Evolutionary conservation across 2,113 vertebrate species (phyloP).

Genomic region (Raja brachyura): DNA sequence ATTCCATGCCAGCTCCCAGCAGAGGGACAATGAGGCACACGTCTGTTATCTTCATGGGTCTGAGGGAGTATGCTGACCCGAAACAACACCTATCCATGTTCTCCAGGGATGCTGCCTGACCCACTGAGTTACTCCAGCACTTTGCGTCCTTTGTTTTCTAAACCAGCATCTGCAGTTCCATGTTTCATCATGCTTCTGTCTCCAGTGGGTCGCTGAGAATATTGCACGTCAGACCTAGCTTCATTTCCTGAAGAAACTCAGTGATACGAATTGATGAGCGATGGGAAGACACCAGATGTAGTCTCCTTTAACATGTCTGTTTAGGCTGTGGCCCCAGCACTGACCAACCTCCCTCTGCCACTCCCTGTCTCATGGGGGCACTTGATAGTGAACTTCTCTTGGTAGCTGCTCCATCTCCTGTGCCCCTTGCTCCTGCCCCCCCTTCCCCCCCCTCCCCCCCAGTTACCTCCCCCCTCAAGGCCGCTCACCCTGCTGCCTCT

Average conservation of each 20-base stretch:
- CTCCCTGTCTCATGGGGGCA: neutral
- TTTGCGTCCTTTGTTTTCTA: too few species aligned
- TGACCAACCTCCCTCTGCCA: neutral
- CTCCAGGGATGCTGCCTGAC: too few species aligned
- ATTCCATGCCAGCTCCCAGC: neutral
- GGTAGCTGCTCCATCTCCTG: neutral
- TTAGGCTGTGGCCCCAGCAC: neutral
- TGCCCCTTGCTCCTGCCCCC: neutral
- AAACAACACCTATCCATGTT: too few species aligned
- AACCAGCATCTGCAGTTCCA: too few species aligned
- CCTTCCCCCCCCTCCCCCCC: too few species aligned
- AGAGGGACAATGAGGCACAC: neutral
- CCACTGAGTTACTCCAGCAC: too few species aligned
- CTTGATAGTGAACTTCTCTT: neutral
- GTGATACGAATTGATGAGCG: neutral
- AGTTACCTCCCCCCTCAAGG: neutral
- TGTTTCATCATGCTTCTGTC: neutral
- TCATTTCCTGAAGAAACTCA: neutral
- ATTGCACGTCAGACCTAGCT: neutral
- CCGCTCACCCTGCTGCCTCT: neutral
- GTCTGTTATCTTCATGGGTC: too few species aligned
- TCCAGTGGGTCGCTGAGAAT: neutral
- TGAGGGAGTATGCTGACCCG: too few species aligned
- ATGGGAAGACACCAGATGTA: neutral
- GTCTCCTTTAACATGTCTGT: neutral